Evolutionary conservation across 2,113 vertebrate species (phyloP), one percentile per base, ranked within the genome.

Genomic region (Synchiropus splendidus): DNA sequence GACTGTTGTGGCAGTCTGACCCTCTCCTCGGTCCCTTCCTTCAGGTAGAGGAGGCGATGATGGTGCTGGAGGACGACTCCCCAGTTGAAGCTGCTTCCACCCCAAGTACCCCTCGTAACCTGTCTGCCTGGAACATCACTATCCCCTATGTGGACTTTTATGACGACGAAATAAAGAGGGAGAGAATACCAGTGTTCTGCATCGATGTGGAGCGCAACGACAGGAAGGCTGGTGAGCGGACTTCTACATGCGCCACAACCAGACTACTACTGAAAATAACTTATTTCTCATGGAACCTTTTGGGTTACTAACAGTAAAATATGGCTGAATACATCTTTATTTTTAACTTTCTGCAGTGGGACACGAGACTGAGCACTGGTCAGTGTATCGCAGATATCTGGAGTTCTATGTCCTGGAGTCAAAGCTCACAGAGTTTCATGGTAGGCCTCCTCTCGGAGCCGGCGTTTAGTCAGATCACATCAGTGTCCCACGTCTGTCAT

Each of bases 341-440:
- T n/a, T 27, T 27, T 27, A 4, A 27, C 51, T 80, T 12, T 51
- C 35, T 68, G 16, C 62, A 98, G 92, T 97, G 64, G 92, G 92
- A 2, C 92, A 94, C 43, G 92, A 94, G 53, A 89, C 90, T 30
- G 93, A 97, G 67, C 86, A 88, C 63, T 97, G 94, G 91, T 94
- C 92, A 52, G 90, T 97, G 16, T 96, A 93, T 75, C 87, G 94
- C 75, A 86, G 87, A 80, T 98, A 98, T 31, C 80, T 97, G 72
- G 93, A 98, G 70, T 98, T 98, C 77, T 98, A 98, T 6, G 94
- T 94, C 18, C 87, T 98, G 27, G 93, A 98, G 51, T 97, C 93
- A 18, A 98, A 97, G 71, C 87, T 98, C 48, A 98, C 92, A 0
- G 94, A 98, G 76, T 98, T 98, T 81, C 94, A 97, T 2, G 94